Evolutionary conservation across 2,113 vertebrate species (phyloP), one percentile per base, ranked within the genome.

Genomic region (Talpa occidentalis): DNA sequence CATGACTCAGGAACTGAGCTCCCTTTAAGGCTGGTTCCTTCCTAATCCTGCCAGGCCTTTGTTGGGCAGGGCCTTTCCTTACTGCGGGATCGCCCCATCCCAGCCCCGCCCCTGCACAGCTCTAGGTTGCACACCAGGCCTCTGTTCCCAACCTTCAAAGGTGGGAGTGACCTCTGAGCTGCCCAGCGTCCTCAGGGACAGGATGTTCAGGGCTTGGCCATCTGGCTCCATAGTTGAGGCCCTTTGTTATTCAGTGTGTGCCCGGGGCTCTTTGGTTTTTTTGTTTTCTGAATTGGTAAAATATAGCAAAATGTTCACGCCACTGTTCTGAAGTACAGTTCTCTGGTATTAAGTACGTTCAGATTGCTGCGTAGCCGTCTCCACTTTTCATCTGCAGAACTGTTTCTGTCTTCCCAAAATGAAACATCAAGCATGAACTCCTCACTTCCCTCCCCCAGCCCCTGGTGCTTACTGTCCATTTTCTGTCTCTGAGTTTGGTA

Each of bases 21-120:
- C 66, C 78, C n/a, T 82, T 26, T 26, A 86, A 42, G 42, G 40
- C 22, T 49, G 73, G 35, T 15, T 92, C 81, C 82, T 91, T 3
- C 93, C 85, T 62, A 42, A 59, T 49, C 91, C 54, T 93, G 52
- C 93, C n/a, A 62, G 74, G 26, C 15, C 56, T 96, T 95, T 90
- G 91, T 94, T 81, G 94, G 96, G 95, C 96, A 52, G 59, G 12
- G 74, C 16, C 59, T n/a, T 24, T 62, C 67, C n/a, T 47, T 21
- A 10, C 21, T 47, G 77, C 4, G 1, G 26, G 73, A 74, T 17
- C 49, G 4, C 35, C 40, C 59, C 14, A 0, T 5, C 11, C 47
- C 30, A 2, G 10, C 26, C 42, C 0, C 49, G 32, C 1, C 5
- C 2, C 26, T 49, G 54, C 35, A 10, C 4, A 1, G 44, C n/a